Percentiles rank a stretch among this genome's conserved stretches.
phyloP scores from a whole-genome alignment of 2,888 invertebrate genomes.

The Cerceris ruficornis region DNA sequence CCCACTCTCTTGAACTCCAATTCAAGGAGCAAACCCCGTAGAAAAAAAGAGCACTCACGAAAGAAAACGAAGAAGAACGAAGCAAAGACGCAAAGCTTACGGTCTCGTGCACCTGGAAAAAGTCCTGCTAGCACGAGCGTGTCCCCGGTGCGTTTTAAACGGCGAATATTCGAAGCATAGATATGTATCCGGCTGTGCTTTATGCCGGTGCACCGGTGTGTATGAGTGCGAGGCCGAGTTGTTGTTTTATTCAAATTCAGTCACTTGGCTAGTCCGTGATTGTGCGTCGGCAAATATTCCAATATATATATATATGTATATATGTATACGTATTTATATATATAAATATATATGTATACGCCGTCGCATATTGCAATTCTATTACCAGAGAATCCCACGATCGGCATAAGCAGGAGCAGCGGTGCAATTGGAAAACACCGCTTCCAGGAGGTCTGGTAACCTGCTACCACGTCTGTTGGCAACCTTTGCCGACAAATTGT shows the following conservation, averaged over 20 bases:
- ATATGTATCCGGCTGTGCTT: slow-evolving; percentile 77
- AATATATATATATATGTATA: slow-evolving; percentile 56
- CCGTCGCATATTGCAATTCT: slow-evolving; percentile 60
- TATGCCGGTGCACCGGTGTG: slow-evolving; percentile 72
- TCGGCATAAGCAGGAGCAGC: slow-evolving; percentile 49
- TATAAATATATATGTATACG: too few relatives aligned
- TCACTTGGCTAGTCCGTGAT: slow-evolving; percentile 76
- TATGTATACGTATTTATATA: slow-evolving; percentile 8
- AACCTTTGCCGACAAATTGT: slow-evolving; percentile 47
- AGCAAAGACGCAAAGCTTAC: not conserved
- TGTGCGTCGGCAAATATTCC: slow-evolving; percentile 76
- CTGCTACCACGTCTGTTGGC: not conserved
- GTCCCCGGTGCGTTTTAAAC: slow-evolving; percentile 22
- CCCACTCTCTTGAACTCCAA: too few relatives aligned
- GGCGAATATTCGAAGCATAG: slow-evolving; percentile 62
- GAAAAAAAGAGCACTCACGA: not conserved
- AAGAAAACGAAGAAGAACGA: not conserved
- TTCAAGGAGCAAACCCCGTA: not conserved
- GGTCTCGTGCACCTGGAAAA: not conserved
- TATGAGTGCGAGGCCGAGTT: slow-evolving; percentile 67
- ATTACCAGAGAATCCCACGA: slow-evolving; percentile 64
- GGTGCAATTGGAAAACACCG: too few relatives aligned
- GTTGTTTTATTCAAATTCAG: slow-evolving; percentile 80
- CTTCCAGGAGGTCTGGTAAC: slow-evolving; percentile 30
- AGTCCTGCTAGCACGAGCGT: not conserved